Base-by-base conservation (phyloP, 2,888 invertebrate genomes). In the Lepeophtheirus nordmannii region DNA sequence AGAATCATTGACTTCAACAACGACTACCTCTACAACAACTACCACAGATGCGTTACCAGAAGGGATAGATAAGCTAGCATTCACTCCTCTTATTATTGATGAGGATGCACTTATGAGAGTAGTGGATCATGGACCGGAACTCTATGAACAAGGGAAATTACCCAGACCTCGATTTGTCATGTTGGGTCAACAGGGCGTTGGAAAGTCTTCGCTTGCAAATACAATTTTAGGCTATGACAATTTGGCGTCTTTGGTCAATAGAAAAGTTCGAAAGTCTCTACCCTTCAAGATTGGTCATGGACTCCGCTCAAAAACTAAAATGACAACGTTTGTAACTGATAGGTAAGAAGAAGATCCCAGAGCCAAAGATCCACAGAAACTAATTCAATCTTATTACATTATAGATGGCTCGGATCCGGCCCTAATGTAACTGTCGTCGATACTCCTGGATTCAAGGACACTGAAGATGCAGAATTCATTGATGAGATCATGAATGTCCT, bases 401-500 rank as follows among this genome's bases (percentile, higher is more conserved):
- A 14, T 17, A 62, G 62, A 46, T 62, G 38, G 17, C 10, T 40
- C 41, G 62, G 62, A 11, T 22, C 17, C 7, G 57, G 65, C 9
- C 65, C 65, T 1, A 65, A 65, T 39, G 58, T 65, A 12, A 65
- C 65, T n/a, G 65, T 65, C 8, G 65, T 65, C 11, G 65, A 65
- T 38, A 65, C 65, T 11, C 65, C 65, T 14, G 65, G 65, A 14
- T 65, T 65, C 39, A 65, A 65, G 39, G 65, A 56, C 7, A 56
- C 53, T 7, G 46, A 63, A 53, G 65, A 65, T 39, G 57, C 65
- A 17, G 65, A 65, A 38, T 65, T 65, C 38, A 39, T 65, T 10
- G 65, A 65, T n/a, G 65, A 65, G 58, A 14, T 65, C 10, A 65
- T 65, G 65, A 65, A 65, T 10, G 65, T 65, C 30, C 30, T 65